These are phyloP conservation scores for Chlorodrepanis virens DNA, from an alignment of 2,113 vertebrate species.

Conservation along the genomic window DNA sequence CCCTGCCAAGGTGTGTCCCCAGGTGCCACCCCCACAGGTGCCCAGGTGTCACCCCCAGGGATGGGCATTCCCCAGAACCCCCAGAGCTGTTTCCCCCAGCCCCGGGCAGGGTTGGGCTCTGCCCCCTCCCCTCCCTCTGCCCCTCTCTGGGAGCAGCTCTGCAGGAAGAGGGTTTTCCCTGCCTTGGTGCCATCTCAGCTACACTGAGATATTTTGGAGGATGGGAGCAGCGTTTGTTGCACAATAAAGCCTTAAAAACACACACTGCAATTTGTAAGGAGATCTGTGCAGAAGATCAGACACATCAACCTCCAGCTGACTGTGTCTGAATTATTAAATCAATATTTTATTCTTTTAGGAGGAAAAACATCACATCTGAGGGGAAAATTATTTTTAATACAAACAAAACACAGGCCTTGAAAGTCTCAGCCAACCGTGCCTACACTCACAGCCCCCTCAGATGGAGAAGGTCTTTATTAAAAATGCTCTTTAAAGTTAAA, in stretches of 20 bases:
- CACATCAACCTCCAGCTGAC: neutral
- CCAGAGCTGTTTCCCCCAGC: neutral
- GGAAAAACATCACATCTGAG: neutral
- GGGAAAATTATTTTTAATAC: constrained; percentile 5
- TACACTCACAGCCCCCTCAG: neutral
- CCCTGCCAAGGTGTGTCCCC: too few species aligned
- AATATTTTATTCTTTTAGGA: neutral
- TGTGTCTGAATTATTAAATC: constrained; percentile 4
- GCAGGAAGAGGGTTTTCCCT: neutral
- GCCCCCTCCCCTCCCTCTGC: neutral
- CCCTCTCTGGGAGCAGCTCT: fast-evolving
- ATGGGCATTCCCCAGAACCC: neutral
- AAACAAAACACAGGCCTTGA: neutral
- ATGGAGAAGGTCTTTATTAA: neutral
- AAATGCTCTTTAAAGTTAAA: constrained; percentile 48
- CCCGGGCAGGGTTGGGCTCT: neutral
- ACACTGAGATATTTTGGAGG: fast-evolving
- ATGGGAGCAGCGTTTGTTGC: neutral
- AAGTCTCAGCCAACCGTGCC: neutral
- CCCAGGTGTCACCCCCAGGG: too few species aligned
- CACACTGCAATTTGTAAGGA: neutral
- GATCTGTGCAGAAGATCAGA: neutral
- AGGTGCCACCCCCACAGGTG: too few species aligned
- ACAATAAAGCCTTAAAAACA: neutral
- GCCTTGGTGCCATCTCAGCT: fast-evolving